phyloP scores from a whole-genome alignment of 2,888 invertebrate genomes.

The Lutraria lutraria region DNA sequence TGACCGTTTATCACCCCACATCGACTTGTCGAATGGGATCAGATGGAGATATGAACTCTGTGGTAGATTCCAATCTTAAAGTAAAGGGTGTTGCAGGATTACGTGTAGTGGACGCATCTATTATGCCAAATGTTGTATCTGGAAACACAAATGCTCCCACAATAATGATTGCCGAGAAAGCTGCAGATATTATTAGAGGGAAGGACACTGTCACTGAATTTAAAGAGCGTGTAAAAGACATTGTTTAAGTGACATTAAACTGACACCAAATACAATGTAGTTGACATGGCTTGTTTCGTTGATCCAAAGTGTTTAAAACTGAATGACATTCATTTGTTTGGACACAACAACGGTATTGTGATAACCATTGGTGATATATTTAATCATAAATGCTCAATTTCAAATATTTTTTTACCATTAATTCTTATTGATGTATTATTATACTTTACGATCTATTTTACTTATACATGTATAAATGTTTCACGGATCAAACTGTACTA shows the following conservation, averaged over 20 bases:
- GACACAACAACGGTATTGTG: no score
- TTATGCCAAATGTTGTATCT: slow-evolving; percentile 55
- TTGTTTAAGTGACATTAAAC: neutral
- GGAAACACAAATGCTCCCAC: slow-evolving; percentile 63
- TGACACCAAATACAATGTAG: neutral
- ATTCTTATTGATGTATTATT: no score
- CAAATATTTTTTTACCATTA: no score
- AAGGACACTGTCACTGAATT: slow-evolving; percentile 48
- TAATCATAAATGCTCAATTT: no score
- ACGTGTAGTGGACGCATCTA: slow-evolving; percentile 57
- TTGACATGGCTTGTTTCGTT: no score
- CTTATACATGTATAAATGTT: no score
- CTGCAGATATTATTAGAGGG: slow-evolving; percentile 55
- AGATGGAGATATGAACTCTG: slow-evolving; percentile 35
- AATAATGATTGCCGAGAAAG: no score
- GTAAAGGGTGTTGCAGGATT: slow-evolving; percentile 56
- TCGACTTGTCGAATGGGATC: slow-evolving; percentile 65
- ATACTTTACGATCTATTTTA: no score
- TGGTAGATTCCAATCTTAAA: slow-evolving; percentile 53
- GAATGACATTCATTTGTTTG: neutral
- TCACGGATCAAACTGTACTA: no score
- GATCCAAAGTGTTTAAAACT: neutral
- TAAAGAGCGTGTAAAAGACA: slow-evolving; percentile 15
- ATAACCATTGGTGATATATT: no score
- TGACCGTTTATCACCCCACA: slow-evolving; percentile 55